These are phyloP conservation scores for Lepidochrysops patricia DNA, from an alignment of 2,888 invertebrate genomes.

Conservation along the genomic window DNA sequence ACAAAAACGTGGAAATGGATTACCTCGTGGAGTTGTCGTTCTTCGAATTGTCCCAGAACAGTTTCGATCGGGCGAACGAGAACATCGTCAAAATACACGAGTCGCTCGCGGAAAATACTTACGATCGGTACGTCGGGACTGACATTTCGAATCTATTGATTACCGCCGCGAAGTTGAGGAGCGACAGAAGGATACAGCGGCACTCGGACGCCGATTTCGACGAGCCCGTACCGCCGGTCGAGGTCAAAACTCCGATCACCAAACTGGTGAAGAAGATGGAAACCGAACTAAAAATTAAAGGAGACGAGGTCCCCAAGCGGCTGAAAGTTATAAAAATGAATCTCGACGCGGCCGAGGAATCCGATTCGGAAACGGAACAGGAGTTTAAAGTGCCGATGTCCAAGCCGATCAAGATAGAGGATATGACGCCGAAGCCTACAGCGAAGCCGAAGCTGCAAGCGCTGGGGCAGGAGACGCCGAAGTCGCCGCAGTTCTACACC, in stretches of 20 bases:
- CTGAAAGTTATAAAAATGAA: constrained; percentile 45
- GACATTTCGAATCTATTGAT: constrained; percentile 48
- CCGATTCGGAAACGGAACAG: constrained; percentile 27
- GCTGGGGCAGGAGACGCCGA: constrained; percentile 33
- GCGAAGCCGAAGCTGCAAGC: constrained; percentile 29
- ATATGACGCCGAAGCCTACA: constrained; percentile 40
- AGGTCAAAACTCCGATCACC: constrained; percentile 37
- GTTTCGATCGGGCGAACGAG: constrained; percentile 38
- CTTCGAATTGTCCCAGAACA: constrained; percentile 39
- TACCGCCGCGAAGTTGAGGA: constrained; percentile 34
- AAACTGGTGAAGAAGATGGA: constrained; percentile 31
- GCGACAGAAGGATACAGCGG: not conserved
- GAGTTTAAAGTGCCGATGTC: constrained; percentile 51
- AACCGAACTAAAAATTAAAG: constrained; percentile 34
- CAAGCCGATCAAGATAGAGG: constrained; percentile 39
- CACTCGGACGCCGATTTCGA: constrained; percentile 39
- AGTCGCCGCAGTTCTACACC: constrained; percentile 35
- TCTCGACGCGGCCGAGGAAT: constrained; percentile 36
- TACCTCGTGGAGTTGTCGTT: constrained; percentile 43
- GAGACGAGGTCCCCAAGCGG: constrained; percentile 49
- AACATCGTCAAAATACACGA: constrained; percentile 44
- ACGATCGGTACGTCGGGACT: constrained; percentile 34
- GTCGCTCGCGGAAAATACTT: constrained; percentile 30
- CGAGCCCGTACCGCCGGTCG: constrained; percentile 29
- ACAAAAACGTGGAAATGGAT: constrained; percentile 33